A percentile compares a stretch with the other conserved stretches of the same genome.
Conservation (phyloP, 2,888 invertebrate genomes). For the Blomia tropicalis region DNA sequence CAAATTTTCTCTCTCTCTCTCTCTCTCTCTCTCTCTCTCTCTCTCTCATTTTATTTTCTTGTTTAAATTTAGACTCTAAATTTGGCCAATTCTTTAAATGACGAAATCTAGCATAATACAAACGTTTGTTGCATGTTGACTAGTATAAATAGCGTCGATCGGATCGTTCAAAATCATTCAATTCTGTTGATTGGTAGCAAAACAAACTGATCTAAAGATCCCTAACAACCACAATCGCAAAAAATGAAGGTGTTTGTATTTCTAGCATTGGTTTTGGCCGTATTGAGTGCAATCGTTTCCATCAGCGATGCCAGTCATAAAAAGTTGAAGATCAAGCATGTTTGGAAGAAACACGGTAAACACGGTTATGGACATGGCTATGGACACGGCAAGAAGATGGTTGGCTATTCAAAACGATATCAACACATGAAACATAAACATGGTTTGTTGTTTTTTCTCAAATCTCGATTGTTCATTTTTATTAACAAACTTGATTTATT, state of each 20-base stretch:
- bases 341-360: not conserved
- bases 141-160: too few species aligned
- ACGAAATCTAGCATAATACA: too few species aligned
- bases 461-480: not conserved
- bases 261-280: not conserved
- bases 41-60: too few species aligned
- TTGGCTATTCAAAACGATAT: conserved; percentile 1
- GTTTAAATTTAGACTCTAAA: too few species aligned
- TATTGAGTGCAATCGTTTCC: not conserved
- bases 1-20: too few species aligned
- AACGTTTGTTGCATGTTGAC: too few species aligned
- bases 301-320: not conserved
- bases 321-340: conserved; percentile 7
- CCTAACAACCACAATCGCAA: not conserved
- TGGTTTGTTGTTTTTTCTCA: not conserved
- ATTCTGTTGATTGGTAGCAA: too few species aligned
- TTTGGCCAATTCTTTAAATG: too few species aligned
- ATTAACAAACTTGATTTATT: too few species aligned
- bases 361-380: not conserved
- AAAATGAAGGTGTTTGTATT: not conserved
- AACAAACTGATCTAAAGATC: not conserved
- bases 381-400: conserved; percentile 6
- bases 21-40: too few species aligned
- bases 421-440: conserved; percentile 9
- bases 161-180: not conserved